These are phyloP conservation scores for Hirtodrosophila confusa DNA, from an alignment of 2,888 invertebrate species.

Conservation along the genomic window DNA sequence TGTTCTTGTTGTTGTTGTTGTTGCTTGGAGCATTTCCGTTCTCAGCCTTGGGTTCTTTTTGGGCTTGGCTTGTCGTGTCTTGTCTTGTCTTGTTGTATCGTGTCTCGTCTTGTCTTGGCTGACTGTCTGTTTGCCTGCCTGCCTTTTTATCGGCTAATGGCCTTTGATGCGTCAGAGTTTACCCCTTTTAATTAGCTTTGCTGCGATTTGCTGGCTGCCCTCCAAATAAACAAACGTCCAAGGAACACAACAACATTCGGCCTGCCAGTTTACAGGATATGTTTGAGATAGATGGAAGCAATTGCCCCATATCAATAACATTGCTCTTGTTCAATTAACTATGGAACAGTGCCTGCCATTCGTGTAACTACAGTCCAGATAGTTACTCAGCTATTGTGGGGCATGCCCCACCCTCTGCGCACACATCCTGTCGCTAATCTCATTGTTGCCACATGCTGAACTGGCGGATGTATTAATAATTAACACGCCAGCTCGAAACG, in stretches of 20 bases:
- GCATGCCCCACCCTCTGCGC: background rate
- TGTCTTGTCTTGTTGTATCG: constrained; percentile 33
- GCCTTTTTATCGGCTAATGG: constrained; percentile 69
- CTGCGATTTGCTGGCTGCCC: constrained; percentile 20
- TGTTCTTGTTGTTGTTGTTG: constrained; percentile 36
- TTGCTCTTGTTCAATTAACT: constrained; percentile 44
- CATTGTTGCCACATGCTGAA: constrained; percentile 39
- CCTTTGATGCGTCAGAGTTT: constrained; percentile 71
- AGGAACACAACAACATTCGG: background rate
- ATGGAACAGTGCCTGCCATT: constrained; percentile 29
- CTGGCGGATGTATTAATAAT: constrained; percentile 64
- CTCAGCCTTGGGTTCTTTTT: constrained; percentile 60
- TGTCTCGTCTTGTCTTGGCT: constrained; percentile 26
- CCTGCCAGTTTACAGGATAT: constrained; percentile 45
- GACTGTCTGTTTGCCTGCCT: constrained; percentile 15
- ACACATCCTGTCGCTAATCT: constrained; percentile 49
- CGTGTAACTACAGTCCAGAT: constrained; percentile 1
- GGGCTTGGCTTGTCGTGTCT: constrained; percentile 48
- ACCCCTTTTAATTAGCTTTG: constrained; percentile 60
- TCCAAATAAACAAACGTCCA: constrained; percentile 15
- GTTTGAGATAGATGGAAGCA: constrained; percentile 21
- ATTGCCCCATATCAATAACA: constrained; percentile 37
- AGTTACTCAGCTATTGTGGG: too few relatives aligned
- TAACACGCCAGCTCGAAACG: constrained; percentile 50
- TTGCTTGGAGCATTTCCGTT: constrained; percentile 66